Evolutionary conservation across 2,797 vertebrate genomes (phyloP).

Genomic region (Microctenopoma lineatum): DNA sequence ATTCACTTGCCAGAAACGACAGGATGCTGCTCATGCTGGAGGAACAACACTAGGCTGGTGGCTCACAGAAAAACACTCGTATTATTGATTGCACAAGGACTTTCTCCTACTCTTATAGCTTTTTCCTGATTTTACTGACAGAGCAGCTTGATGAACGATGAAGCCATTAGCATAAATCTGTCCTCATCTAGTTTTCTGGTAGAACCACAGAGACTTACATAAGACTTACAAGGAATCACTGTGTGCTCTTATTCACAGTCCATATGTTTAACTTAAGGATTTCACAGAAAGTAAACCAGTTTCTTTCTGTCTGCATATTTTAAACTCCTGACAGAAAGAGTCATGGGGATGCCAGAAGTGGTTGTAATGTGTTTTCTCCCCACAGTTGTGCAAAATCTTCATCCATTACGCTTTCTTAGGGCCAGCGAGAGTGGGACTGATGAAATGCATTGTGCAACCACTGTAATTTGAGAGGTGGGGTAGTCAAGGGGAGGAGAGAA

Average conservation of each 20-base stretch:
- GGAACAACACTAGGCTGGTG: slow-evolving; percentile 44
- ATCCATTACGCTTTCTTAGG: slow-evolving; percentile 54
- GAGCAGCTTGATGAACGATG: slow-evolving; percentile 36
- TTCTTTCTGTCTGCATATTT: slow-evolving; percentile 60
- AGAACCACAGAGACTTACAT: background rate
- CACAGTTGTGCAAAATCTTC: slow-evolving; percentile 61
- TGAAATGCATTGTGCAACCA: slow-evolving; percentile 79
- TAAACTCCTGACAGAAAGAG: slow-evolving; percentile 57
- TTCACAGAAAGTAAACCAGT: slow-evolving; percentile 57
- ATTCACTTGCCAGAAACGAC: slow-evolving; percentile 69
- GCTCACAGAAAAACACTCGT: slow-evolving; percentile 28
- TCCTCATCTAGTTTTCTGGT: slow-evolving; percentile 19
- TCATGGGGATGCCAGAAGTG: slow-evolving; percentile 54
- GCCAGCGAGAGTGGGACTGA: slow-evolving; percentile 52
- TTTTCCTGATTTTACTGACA: slow-evolving; percentile 38
- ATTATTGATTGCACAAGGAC: slow-evolving; percentile 19
- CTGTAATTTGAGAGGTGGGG: slow-evolving; percentile 75
- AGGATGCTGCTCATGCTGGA: slow-evolving; percentile 67
- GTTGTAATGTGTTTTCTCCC: slow-evolving; percentile 45
- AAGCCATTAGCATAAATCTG: slow-evolving; percentile 30
- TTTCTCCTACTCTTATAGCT: slow-evolving; percentile 39
- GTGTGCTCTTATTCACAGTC: slow-evolving; percentile 17
- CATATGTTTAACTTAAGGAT: slow-evolving; percentile 24
- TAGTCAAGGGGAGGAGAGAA: slow-evolving; percentile 54
- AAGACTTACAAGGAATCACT: slow-evolving; percentile 8